Conservation (phyloP, 2,888 invertebrate genomes). For the Desoria tigrina region DNA sequence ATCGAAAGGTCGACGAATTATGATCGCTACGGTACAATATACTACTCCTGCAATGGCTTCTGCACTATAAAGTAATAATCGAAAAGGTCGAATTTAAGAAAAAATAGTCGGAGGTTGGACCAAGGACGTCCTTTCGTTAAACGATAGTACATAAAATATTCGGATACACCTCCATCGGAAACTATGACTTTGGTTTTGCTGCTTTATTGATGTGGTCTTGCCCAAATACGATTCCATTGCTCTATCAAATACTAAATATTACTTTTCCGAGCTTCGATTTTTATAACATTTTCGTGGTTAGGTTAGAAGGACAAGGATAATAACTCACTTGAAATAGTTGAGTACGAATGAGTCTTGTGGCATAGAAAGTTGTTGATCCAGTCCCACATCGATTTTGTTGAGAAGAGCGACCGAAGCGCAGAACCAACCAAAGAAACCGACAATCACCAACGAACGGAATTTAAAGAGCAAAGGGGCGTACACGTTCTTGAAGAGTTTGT, state of each 20-base stretch:
- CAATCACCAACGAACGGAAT: slow-evolving; percentile 73
- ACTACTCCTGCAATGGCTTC: too few relatives aligned
- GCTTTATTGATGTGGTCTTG: too few relatives aligned
- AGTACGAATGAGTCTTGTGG: slow-evolving; percentile 95
- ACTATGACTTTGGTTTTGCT: too few relatives aligned
- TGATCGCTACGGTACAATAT: too few relatives aligned
- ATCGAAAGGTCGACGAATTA: too few relatives aligned
- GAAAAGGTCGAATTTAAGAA: too few relatives aligned
- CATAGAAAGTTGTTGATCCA: slow-evolving; percentile 96
- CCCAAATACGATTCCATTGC: slow-evolving; percentile 62
- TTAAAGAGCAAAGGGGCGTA: slow-evolving; percentile 86
- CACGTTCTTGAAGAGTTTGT: slow-evolving; percentile 77
- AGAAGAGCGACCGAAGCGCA: slow-evolving; percentile 86
- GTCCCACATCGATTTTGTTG: slow-evolving; percentile 85
- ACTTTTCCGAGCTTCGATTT: neutral
- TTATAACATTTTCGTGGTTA: neutral
- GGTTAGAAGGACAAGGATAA: slow-evolving; percentile 8
- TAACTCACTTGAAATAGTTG: slow-evolving; percentile 74
- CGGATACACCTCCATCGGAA: too few relatives aligned
- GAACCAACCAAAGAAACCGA: slow-evolving; percentile 88
- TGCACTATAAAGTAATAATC: too few relatives aligned
- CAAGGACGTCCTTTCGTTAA: too few relatives aligned
- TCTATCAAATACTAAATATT: slow-evolving; percentile 22
- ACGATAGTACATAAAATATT: too few relatives aligned
- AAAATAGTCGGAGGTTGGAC: too few relatives aligned